Percentiles rank a stretch among this genome's conserved stretches.
Conservation (phyloP, 2,113 vertebrate genomes). For the Connochaetes taurinus region DNA sequence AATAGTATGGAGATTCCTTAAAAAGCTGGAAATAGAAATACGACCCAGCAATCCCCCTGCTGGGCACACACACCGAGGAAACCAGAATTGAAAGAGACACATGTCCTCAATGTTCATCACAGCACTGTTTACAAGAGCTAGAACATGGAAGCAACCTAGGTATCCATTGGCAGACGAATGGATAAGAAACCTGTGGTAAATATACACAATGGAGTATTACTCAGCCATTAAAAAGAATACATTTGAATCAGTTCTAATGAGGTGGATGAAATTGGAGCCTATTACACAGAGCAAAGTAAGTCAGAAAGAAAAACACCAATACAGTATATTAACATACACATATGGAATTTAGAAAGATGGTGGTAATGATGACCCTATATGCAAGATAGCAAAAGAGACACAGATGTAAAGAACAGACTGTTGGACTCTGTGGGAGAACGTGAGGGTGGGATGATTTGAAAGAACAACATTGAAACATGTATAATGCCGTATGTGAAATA, state of each 20-base stretch:
- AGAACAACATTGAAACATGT: neutral
- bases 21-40: neutral
- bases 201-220: neutral
- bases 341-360: neutral
- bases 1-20: neutral
- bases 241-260: neutral
- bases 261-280: neutral
- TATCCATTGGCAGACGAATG: accelerated
- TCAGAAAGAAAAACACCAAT: neutral
- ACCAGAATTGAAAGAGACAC: neutral
- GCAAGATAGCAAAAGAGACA: neutral
- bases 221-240: neutral
- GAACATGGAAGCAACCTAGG: neutral
- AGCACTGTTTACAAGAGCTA: neutral
- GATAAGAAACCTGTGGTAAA: neutral
- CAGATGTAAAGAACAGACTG: neutral
- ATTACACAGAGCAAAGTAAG: neutral
- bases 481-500: neutral
- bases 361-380: neutral
- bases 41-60: neutral
- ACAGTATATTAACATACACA: neutral
- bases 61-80: accelerated
- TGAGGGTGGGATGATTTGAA: neutral
- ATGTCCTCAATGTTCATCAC: accelerated
- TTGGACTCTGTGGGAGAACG: neutral